Evolutionary conservation across 1,140 invertebrate genomes (phyloP).

Genomic region (Pseudomyrmex cubaensis): DNA sequence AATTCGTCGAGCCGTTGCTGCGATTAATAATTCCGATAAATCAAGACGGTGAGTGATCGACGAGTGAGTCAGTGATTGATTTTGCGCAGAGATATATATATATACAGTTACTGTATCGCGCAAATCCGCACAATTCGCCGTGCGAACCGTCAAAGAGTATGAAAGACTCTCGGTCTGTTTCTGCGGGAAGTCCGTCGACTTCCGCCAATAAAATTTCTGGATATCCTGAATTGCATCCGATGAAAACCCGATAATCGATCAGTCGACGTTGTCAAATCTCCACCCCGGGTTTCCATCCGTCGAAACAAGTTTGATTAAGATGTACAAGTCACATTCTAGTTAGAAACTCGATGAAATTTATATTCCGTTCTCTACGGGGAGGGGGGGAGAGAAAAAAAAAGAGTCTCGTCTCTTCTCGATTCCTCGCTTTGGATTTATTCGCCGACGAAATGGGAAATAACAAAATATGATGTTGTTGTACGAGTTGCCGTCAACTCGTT

Average conservation of each 20-base stretch:
- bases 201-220: conserved; percentile 14
- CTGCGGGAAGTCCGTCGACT: conserved; percentile 12
- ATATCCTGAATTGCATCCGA: not conserved
- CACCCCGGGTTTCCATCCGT: not conserved
- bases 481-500: no score
- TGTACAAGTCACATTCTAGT: conserved; percentile 2
- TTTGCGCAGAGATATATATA: not conserved
- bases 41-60: not conserved
- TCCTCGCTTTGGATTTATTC: not conserved
- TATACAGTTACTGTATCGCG: not conserved
- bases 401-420: not conserved
- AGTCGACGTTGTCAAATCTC: conserved; percentile 1
- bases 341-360: conserved; percentile 24
- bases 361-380: conserved; percentile 10
- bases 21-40: conserved; percentile 2
- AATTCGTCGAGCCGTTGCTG: no score
- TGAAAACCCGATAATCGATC: conserved; percentile 49
- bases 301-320: conserved; percentile 48
- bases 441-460: not conserved
- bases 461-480: not conserved
- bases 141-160: conserved; percentile 1
- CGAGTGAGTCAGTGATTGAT: not conserved
- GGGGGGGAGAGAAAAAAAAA: not conserved
- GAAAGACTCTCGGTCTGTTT: not conserved
- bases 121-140: conserved; percentile 2